phyloP scores from a whole-genome alignment of 2,797 vertebrate genomes.

The Ctenopoma multispine region DNA sequence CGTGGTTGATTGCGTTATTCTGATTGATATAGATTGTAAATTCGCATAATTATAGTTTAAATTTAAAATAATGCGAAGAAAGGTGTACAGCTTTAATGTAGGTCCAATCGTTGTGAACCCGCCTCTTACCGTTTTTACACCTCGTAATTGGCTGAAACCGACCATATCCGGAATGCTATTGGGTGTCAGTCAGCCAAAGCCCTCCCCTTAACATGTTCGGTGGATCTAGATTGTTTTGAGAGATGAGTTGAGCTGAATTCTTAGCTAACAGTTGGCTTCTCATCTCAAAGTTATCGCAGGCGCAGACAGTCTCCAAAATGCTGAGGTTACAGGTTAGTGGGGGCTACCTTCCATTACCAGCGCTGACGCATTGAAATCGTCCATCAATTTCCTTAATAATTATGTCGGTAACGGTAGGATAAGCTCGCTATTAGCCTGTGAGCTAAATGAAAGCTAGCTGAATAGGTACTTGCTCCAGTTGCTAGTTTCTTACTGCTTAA shows the following conservation, averaged over 20 bases:
- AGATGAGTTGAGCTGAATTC: conserved; percentile 76
- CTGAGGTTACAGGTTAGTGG: conserved; percentile 72
- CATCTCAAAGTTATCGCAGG: conserved; percentile 73
- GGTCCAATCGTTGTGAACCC: background rate
- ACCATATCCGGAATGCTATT: conserved; percentile 54
- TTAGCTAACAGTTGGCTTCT: conserved; percentile 74
- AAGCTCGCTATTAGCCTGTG: conserved; percentile 58
- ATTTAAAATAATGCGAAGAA: background rate
- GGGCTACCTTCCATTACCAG: background rate
- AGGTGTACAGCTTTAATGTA: background rate
- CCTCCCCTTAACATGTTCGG: conserved; percentile 70
- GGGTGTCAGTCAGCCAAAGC: conserved; percentile 32
- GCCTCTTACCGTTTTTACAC: background rate
- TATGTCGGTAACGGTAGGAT: conserved; percentile 57
- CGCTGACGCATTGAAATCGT: background rate
- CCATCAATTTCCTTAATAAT: conserved; percentile 33
- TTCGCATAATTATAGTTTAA: background rate
- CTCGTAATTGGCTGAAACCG: conserved; percentile 57
- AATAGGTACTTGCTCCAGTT: conserved; percentile 39
- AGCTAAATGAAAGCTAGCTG: conserved; percentile 63
- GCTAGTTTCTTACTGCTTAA: conserved; percentile 37
- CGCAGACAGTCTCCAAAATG: conserved; percentile 73
- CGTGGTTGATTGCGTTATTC: conserved; percentile 19
- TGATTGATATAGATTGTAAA: background rate
- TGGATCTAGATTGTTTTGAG: conserved; percentile 80